These are phyloP conservation scores for Meda fulgida DNA, from an alignment of 2,797 vertebrate species.

Conservation along the genomic window DNA sequence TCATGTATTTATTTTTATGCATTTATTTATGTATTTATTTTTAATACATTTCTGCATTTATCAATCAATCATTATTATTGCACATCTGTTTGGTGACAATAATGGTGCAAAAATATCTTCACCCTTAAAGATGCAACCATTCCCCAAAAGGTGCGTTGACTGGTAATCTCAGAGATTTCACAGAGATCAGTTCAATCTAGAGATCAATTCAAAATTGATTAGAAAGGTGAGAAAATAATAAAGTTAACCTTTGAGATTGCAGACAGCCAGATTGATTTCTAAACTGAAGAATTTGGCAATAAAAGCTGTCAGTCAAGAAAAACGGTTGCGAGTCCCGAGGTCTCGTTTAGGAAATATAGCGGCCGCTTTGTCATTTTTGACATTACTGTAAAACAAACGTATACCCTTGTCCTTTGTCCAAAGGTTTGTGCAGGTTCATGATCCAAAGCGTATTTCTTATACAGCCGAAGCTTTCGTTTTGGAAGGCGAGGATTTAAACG, in stretches of 20 bases:
- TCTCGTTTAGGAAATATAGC: conserved; percentile 16
- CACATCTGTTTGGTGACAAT: background rate
- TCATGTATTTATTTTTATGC: background rate
- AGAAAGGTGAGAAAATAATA: background rate
- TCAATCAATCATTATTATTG: background rate
- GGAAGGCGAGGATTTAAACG: conserved; percentile 39
- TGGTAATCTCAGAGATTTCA: background rate
- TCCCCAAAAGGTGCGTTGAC: background rate
- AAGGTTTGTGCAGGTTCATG: conserved; percentile 30
- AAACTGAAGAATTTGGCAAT: conserved; percentile 35
- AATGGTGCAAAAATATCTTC: background rate
- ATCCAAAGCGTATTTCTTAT: conserved; percentile 24
- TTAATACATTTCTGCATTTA: background rate
- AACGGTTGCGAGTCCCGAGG: background rate
- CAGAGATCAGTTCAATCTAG: background rate
- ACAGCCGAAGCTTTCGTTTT: background rate
- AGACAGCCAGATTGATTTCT: conserved; percentile 21
- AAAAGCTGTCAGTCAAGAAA: background rate
- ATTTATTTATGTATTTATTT: too few relatives aligned
- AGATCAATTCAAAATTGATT: conserved; percentile 25
- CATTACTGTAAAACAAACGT: background rate
- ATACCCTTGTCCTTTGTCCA: conserved; percentile 1
- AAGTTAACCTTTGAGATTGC: conserved; percentile 6
- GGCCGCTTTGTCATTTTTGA: conserved; percentile 43
- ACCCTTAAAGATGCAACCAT: background rate